A percentile compares a stretch with the other conserved stretches of the same genome.
These are phyloP conservation scores for Caradrina kadenii DNA, from an alignment of 2,888 invertebrate genomes.

Conservation along the genomic window DNA sequence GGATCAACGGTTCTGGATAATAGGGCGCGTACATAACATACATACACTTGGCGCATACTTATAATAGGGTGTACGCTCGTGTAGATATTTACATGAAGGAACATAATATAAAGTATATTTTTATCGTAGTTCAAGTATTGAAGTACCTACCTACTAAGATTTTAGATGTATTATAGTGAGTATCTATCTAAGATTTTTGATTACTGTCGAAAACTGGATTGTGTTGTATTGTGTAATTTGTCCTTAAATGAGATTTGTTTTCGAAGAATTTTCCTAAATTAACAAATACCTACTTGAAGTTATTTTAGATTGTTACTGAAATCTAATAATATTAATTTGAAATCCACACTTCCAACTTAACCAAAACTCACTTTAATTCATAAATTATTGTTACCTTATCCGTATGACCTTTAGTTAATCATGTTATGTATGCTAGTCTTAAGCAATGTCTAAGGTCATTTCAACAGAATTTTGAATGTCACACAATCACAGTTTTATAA, in stretches of 20 bases:
- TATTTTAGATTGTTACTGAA: background rate
- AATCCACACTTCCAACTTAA: background rate
- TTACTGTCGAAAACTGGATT: background rate
- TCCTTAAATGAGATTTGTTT: background rate
- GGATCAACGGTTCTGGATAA: conserved; percentile 66
- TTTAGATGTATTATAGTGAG: background rate
- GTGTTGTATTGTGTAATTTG: background rate
- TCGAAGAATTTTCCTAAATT: background rate
- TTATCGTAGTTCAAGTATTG: background rate
- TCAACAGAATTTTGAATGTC: background rate
- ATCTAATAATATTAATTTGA: conserved; percentile 7
- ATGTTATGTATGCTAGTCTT: no score
- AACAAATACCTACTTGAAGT: background rate
- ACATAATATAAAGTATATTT: background rate
- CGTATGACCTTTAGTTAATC: no score
- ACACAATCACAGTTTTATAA: background rate
- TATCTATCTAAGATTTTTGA: background rate
- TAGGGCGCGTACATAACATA: conserved; percentile 42
- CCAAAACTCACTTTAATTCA: background rate
- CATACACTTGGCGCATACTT: conserved; percentile 24
- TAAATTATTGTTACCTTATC: background rate
- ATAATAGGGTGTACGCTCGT: conserved; percentile 29
- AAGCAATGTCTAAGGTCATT: no score
- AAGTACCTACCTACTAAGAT: background rate
- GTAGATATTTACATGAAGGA: background rate